Evolutionary conservation across 1,140 invertebrate species (phyloP).

Genomic region (Atta cephalotes): DNA sequence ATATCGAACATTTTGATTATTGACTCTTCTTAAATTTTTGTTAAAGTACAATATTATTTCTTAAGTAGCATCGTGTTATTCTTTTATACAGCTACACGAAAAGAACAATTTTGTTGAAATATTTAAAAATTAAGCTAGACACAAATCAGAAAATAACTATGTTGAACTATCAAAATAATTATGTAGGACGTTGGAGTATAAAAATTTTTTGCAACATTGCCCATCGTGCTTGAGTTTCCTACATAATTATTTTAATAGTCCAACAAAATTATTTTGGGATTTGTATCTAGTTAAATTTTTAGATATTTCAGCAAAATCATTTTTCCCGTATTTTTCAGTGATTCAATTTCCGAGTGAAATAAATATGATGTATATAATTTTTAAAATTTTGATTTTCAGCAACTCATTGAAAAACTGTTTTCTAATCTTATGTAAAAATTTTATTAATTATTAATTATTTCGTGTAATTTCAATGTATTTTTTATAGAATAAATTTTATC

Average conservation of each 20-base stretch:
- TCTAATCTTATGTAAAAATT: not conserved
- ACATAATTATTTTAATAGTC: too few species aligned
- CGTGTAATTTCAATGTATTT: not conserved
- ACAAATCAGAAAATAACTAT: too few species aligned
- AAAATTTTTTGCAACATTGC: too few species aligned
- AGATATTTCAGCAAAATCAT: too few species aligned
- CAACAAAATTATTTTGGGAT: too few species aligned
- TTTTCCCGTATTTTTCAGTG: not conserved
- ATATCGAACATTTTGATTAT: not conserved
- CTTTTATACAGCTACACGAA: not conserved
- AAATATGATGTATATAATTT: not conserved
- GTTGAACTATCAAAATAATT: too few species aligned
- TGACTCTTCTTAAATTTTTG: not conserved
- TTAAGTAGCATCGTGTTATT: not conserved
- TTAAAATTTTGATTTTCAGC: not conserved
- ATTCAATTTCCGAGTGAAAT: not conserved
- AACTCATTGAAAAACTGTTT: not conserved
- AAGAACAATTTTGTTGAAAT: too few species aligned
- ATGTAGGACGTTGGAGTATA: too few species aligned
- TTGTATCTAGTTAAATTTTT: too few species aligned
- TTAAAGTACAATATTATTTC: not conserved
- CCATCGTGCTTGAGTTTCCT: too few species aligned
- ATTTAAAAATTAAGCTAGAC: too few species aligned
- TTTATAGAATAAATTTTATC: not conserved
- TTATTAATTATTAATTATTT: not conserved